Base-by-base conservation (phyloP, 1,140 invertebrate genomes). In the Drosophila tropicalis region DNA sequence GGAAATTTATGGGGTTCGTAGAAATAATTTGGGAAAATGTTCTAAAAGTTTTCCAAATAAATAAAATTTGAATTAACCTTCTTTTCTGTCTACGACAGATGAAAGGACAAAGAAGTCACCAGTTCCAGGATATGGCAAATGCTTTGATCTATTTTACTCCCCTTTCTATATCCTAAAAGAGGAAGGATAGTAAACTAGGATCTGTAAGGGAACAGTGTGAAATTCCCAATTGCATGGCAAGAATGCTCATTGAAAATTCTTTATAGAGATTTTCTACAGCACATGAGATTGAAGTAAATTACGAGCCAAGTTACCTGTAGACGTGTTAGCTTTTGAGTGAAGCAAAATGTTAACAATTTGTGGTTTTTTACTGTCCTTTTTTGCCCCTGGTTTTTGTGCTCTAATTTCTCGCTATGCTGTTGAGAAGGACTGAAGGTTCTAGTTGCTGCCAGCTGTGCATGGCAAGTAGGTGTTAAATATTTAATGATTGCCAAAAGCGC, bases 391-490 rank as follows among this genome's bases (percentile, higher is more conserved):
- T 29, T 51, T 51, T 51, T 51, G n/a, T 17, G 5, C 15, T 47
- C 10, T 47, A 7, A 6, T 51, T 51, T 51, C 17, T 25, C 41
- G 36, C 25, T 19, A 6, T 34, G 12, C 32, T 17, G 12, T 29
- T 29, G 36, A 32, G 29, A 34, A 66, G 34, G 47, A 15, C 22
- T 32, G 39, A 44, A 62, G 62, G 61, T 79, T 62, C 70, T 41
- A 40, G 32, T 64, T 44, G 44, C 34, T 55, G 29, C 62, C 76
- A 68, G 69, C 56, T 80, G 40, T 72, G 78, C 78, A 67, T 71
- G 72, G 81, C 76, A 73, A 72, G 76, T 74, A 77, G 77, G 67
- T 84, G 81, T 77, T 85, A 81, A 84, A 85, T 85, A 78, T 85
- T 85, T 81, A 85, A 85, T 85, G 70, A 85, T 81, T 84, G 22